Percentiles rank a stretch among this genome's conserved stretches.
Evolutionary conservation across 2,797 vertebrate genomes (phyloP).

Genomic region (Manis javanica): DNA sequence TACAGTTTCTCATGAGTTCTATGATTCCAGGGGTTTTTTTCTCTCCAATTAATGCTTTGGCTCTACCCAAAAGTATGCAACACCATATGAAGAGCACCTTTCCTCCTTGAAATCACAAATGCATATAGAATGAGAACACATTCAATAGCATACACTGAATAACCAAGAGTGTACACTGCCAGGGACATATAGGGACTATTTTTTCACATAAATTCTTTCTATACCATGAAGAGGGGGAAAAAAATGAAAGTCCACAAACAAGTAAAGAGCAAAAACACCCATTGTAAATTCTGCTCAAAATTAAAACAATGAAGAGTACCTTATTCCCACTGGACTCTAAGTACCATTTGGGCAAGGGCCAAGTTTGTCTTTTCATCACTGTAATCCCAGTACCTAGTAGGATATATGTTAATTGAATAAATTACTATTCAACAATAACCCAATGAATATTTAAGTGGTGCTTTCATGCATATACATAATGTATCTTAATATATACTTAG

Average conservation of each 20-base stretch:
- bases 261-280: conserved; percentile 24
- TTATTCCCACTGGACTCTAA: not conserved
- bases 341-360: not conserved
- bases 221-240: not conserved
- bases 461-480: not conserved
- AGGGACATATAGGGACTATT: not conserved
- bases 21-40: not conserved
- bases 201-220: conserved; percentile 39
- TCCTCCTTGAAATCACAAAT: not conserved
- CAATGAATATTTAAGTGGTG: not conserved
- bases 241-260: not conserved
- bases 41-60: not conserved
- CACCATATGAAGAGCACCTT: not conserved
- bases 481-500: not conserved
- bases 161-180: too few species aligned
- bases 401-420: not conserved
- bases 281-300: conserved; percentile 54
- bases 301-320: not conserved
- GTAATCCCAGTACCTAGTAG: not conserved
- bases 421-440: conserved; percentile 7
- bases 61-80: not conserved
- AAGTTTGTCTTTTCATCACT: not conserved
- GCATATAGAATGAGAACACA: not conserved
- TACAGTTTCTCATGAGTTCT: conserved; percentile 14
- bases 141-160: not conserved